Evolutionary conservation across 2,113 vertebrate species (phyloP), one percentile per base, ranked within the genome.

Genomic region (Arothron firmamentum): DNA sequence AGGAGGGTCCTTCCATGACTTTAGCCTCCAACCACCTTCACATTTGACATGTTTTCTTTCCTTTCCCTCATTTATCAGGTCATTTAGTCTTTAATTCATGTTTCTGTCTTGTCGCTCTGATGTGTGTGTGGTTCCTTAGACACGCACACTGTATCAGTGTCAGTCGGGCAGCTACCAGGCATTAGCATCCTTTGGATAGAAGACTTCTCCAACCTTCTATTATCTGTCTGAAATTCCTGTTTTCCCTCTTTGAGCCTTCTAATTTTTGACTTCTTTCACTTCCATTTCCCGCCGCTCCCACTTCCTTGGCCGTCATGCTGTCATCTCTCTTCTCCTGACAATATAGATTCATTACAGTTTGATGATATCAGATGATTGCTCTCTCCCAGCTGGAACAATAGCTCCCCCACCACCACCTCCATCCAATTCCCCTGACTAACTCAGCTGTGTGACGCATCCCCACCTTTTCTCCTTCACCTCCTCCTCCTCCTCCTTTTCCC

Each of bases 311-410:
- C 63, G 52, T 15, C 73, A 70, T 46, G 25, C 25, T 28, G 25
- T 28, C 25, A 28, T 28, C 49, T 59, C 31, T 73, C 51, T 43
- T 67, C 59, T 28, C 74, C 56, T 72, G 59, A 62, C 46, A n/a
- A 67, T 78, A 72, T 67, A 77, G 74, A 83, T 83, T 87, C 78
- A 83, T 87, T 87, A 85, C 80, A 83, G 77, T 84, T 78, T 82
- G 85, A 88, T 84, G 70, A 87, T 87, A 87, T 87, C 83, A 88
- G 78, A 87, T 87, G 80, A 84, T 86, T 86, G 79, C 70, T 70
- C 83, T 73, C 56, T 77, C 73, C 49, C 63, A 74, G 65, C 74
- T 80, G 62, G 83, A 83, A 83, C 81, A 85, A 84, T 79, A 66
- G 80, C 49, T 70, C 66, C 67, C 73, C n/a, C 43, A 45, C 43